Conservation (phyloP, 1,140 invertebrate species). For the Drosophila setifemur region DNA sequence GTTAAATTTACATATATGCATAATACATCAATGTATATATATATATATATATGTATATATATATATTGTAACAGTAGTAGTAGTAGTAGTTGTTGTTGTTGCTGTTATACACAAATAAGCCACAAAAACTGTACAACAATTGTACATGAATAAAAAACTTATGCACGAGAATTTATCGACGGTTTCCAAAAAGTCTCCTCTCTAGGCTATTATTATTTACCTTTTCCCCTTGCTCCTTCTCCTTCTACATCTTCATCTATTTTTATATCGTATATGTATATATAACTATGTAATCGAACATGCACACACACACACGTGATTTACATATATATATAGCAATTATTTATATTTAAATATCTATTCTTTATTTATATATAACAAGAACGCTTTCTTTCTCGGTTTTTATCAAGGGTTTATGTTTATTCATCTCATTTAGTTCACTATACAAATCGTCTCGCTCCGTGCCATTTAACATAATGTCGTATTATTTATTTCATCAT, state of each 20-base stretch:
- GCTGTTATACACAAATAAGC: conserved; percentile 74
- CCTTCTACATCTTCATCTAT: conserved; percentile 3
- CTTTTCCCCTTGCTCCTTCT: not conserved
- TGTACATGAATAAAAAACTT: conserved; percentile 68
- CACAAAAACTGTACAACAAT: conserved; percentile 71
- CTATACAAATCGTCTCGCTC: conserved; percentile 70
- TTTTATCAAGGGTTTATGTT: conserved; percentile 30
- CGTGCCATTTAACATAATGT: conserved; percentile 49
- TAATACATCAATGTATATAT: conserved; percentile 35
- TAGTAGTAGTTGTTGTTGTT: conserved; percentile 40
- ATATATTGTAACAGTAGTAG: conserved; percentile 39
- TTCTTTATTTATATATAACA: conserved; percentile 64
- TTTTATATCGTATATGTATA: conserved; percentile 37
- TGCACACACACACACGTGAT: conserved; percentile 70
- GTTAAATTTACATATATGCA: conserved; percentile 42
- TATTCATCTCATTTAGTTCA: conserved; percentile 57
- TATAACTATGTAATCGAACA: conserved; percentile 56
- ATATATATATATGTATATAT: conserved; percentile 33
- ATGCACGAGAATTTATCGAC: conserved; percentile 72
- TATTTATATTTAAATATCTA: conserved; percentile 4
- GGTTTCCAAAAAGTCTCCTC: conserved; percentile 65
- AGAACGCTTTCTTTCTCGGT: conserved; percentile 45
- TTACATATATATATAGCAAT: conserved; percentile 37
- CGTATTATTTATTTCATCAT: conserved; percentile 38
- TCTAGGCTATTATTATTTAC: conserved; percentile 57